These are phyloP conservation scores for Takifugu ocellatus DNA, from an alignment of 2,797 vertebrate genomes.

Conservation along the genomic window DNA sequence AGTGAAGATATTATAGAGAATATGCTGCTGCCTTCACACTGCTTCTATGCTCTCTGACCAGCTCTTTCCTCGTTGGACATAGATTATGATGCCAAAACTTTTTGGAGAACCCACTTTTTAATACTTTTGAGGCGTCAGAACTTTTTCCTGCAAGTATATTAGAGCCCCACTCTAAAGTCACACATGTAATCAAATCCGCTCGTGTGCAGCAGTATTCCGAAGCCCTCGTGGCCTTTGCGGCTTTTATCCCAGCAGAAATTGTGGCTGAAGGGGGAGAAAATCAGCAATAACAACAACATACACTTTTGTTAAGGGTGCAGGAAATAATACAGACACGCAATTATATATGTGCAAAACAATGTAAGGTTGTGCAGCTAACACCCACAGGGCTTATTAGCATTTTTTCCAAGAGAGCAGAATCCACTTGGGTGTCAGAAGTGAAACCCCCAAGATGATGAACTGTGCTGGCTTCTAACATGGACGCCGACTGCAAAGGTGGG, in stretches of 20 bases:
- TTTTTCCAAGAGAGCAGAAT: conserved; percentile 10
- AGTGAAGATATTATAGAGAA: background rate
- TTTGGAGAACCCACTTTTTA: background rate
- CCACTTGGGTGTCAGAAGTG: conserved; percentile 6
- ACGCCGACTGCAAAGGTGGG: conserved; percentile 18
- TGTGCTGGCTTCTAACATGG: conserved; percentile 16
- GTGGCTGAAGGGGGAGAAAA: conserved; percentile 7
- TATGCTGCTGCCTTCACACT: conserved; percentile 1
- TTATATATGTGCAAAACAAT: conserved; percentile 20
- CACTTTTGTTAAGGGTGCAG: background rate
- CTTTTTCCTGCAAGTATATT: conserved; percentile 1
- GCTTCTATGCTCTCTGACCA: conserved; percentile 3
- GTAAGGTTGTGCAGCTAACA: conserved; percentile 8
- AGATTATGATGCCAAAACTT: background rate
- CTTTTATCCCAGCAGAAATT: too few species aligned
- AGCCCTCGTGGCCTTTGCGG: too few species aligned
- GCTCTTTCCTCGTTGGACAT: background rate
- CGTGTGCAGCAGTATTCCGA: background rate
- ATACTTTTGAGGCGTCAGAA: background rate
- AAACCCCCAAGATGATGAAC: background rate
- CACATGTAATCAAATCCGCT: background rate
- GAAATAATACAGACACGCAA: conserved; percentile 14
- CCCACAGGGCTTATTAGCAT: conserved; percentile 23
- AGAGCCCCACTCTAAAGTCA: background rate
- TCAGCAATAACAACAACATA: background rate